Base-by-base conservation (phyloP, 1,140 invertebrate genomes). In the Aphaenogaster ashmeadi region DNA sequence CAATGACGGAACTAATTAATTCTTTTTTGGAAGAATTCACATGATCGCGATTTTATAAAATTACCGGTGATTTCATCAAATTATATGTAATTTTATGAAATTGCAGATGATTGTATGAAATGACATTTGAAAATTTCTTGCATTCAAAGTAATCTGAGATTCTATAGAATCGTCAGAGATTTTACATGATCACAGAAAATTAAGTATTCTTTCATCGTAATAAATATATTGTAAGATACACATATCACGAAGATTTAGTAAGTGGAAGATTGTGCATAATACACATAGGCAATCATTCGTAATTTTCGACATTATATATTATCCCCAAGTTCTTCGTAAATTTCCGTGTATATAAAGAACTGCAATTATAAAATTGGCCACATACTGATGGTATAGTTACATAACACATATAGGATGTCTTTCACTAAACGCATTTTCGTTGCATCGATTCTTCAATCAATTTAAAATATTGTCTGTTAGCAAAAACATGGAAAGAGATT, bases 21-120 rank as follows among this genome's bases (percentile, higher is more conserved):
- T 58, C 18, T 74, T 77, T 27, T 77, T 15, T 15, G 13, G 2
- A 58, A 15, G 18, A 56, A 75, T 69, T 6, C 7, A 27, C 0
- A 18, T 9, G 7, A 38, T 75, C 8, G 15, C 1, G 13, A 58
- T 75, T 75, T 75, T 56, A 58, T 41, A 3, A 75, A 60, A 77
- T 41, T 77, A 60, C 13, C 8, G 21, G 15, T 58, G 8, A 77
- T 60, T 77, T 27, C 5, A 41, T 60, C 3, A 41, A 77, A 77
- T 77, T 75, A 9, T 38, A 21, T 52, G 2, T 56, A 6, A 74
- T 74, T 74, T 38, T 56, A 38, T 56, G 9, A 74, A 38, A 75
- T 36, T 15, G 4, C 5, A n/a, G 21, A 21, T 58, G n/a, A 75
- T 75, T 58, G 36, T 58, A 41, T 3, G 5, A 77, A 27, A 54